Evolutionary conservation across 2,113 vertebrate genomes (phyloP).

Genomic region (Riparia riparia): DNA sequence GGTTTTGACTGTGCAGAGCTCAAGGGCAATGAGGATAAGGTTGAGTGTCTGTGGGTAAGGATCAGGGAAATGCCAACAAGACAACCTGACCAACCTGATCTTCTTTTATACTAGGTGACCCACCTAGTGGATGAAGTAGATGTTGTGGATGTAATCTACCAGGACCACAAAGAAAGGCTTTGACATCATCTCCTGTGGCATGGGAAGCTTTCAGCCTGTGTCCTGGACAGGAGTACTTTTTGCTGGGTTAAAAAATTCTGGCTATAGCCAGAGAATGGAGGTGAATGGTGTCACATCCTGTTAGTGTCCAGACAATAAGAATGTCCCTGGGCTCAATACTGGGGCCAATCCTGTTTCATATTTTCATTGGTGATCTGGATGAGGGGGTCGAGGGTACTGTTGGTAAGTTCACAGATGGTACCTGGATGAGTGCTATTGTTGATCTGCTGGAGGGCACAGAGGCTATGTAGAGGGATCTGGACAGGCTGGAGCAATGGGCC

Average conservation of each 20-base stretch:
- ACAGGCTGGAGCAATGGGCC: background rate
- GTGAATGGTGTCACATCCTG: no score
- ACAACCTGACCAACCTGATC: background rate
- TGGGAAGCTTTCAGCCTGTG: background rate
- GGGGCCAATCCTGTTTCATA: background rate
- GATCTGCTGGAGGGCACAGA: background rate
- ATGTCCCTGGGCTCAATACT: background rate
- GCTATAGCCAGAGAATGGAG: background rate
- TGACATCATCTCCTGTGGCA: background rate
- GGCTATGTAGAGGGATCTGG: background rate
- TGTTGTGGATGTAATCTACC: background rate
- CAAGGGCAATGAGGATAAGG: background rate
- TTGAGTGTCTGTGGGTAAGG: background rate
- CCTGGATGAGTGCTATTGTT: background rate
- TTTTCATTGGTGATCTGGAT: background rate
- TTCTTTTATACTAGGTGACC: background rate
- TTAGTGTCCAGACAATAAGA: background rate
- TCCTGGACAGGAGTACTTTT: background rate
- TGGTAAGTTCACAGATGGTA: background rate
- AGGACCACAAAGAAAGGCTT: background rate
- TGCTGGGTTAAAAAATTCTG: background rate
- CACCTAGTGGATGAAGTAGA: background rate
- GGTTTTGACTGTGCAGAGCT: background rate
- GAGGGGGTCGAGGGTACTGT: accelerated
- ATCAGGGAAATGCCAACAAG: background rate